Base-by-base conservation (phyloP, 2,888 invertebrate species). In the Hipparchia sbordonii region DNA sequence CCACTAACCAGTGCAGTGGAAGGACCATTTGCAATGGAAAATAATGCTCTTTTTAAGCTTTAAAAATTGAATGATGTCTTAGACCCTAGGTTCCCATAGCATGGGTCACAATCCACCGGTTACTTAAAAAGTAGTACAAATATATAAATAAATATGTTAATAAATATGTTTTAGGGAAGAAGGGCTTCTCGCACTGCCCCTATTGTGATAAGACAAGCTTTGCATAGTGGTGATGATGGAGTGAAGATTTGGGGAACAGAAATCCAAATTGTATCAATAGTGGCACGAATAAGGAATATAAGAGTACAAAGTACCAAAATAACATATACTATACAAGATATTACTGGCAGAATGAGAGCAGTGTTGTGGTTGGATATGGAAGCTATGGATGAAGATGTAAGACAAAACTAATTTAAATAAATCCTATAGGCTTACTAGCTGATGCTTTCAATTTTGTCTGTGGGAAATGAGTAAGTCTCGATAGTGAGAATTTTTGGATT, bases 201-300 rank as follows among this genome's bases (percentile, higher is more conserved):
- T 2, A 87, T 94, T 72, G 94, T 94, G 5, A 93, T 94, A 65
- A 89, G 80, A 75, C 94, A 94, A 84, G 94, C 94, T 9, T 80
- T 94, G 39, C 91, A 92, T 73, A 84, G 89, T 80, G 91, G 92
- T 23, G 93, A 93, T 80, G 94, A 94, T 77, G 94, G 94, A 69
- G 80, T 94, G 0, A 93, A 91, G 81, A 93, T 94, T 80, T 94
- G 94, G 93, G 94, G 94, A 46, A 92, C 92, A 13, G 94, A 94
- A 74, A 88, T 94, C 68, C 93, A 93, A 81, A 93, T 94, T 72
- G 90, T 92, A 0, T 89, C 85, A 6, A 80, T 94, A 75, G 88
- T 94, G 8, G 94, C 92, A 45, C 82, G 92, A 67, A 81, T 94
- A 1, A 83, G 86, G 61, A 93, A 92, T 74, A 93, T 94, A 57